Base-by-base conservation (phyloP, 53 echinoderm and acorn worm species). In the Temnopleurus reevesii region DNA sequence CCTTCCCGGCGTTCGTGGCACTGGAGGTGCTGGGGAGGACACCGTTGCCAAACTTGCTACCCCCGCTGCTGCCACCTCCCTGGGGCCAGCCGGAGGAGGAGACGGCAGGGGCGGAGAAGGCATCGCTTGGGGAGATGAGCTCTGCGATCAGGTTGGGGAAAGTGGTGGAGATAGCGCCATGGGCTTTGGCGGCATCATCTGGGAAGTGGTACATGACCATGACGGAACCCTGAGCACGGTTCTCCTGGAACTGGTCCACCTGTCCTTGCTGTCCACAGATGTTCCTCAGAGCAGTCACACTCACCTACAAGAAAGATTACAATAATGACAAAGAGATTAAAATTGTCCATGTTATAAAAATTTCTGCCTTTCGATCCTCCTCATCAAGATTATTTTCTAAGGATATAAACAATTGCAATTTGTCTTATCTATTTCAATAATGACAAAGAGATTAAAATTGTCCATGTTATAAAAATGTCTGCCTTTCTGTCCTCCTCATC, bases 151-250 rank as follows among this genome's bases (percentile, higher is more conserved):
- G 89, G 77, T 91, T 89, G 66, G 93, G 91, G 45, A 93, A 76
- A 49, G 90, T 90, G 81, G 89, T 89, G 60, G 90, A 83, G 76
- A 99, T 91, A 24, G 71, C 71, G 71, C 86, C 76, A 59, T 93
- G 95, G 61, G 96, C 96, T 83, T 96, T 94, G 87, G 90, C 46
- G n/a, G 99, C 99, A 36, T 99, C 99, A 10, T 96, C 96, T 12
- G 91, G 90, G 18, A 91, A 93, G 83, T 93, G 92, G 89, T 94
- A 99, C 53, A 89, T 90, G 28, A 99, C 93, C 95, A 96, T 85
- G 86, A 94, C 94, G 15, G 93, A 92, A 76, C 96, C 94, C 77
- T 99, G 99, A 46, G 92, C 80, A 58, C 91, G 93, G 84, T 99
- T 96, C 89, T 96, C 89, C 86, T 96, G 94, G 93, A 96, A 99